Evolutionary conservation across 2,113 vertebrate genomes (phyloP).

Genomic region (Lipophrys pholis): DNA sequence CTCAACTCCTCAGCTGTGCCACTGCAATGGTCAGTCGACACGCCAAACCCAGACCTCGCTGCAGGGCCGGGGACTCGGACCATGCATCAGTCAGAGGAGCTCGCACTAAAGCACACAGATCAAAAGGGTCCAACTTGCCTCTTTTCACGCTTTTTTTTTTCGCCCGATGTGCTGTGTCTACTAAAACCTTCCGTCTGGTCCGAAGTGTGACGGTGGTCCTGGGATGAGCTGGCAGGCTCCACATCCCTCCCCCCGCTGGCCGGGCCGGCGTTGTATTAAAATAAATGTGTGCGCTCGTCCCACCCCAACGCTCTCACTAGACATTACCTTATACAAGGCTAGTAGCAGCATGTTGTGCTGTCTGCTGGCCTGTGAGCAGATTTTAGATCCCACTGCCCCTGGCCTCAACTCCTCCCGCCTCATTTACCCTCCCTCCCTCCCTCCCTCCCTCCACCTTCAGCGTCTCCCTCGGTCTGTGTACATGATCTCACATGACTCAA

Average conservation of each 20-base stretch:
- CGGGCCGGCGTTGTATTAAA: conserved; percentile 85
- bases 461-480: conserved; percentile 85
- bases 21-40: conserved; percentile 31
- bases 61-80: conserved; percentile 36
- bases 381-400: conserved; percentile 74
- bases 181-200: conserved; percentile 64
- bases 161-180: conserved; percentile 46
- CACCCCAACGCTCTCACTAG: conserved; percentile 88
- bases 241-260: conserved; percentile 56
- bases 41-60: conserved; percentile 47
- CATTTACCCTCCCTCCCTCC: conserved; percentile 52
- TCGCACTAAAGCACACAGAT: conserved; percentile 71
- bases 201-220: conserved; percentile 66
- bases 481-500: conserved; percentile 98
- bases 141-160: conserved; percentile 54
- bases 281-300: conserved; percentile 84
- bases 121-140: conserved; percentile 75
- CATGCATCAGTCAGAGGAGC: conserved; percentile 62
- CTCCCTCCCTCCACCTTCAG: conserved; percentile 17
- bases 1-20: conserved; percentile 9
- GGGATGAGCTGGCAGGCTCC: conserved; percentile 50
- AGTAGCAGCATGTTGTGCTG: conserved; percentile 85
- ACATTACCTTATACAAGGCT: conserved; percentile 98
- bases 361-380: conserved; percentile 85
- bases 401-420: conserved; percentile 72